Conservation (phyloP, 2,797 vertebrate genomes). For the Triplophysa bombifrons region DNA sequence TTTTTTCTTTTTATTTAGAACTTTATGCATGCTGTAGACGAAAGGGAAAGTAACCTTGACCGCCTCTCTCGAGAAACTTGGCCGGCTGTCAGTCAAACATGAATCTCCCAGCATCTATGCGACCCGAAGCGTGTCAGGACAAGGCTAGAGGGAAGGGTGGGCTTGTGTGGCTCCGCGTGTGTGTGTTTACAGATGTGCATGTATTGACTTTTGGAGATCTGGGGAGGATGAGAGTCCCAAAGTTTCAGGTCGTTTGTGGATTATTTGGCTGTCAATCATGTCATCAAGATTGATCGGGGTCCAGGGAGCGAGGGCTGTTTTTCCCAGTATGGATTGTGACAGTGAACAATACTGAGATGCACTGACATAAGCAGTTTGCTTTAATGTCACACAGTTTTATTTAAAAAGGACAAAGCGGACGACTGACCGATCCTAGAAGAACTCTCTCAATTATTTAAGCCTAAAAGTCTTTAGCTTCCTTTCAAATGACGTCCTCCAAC, state of each 20-base stretch:
- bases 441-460: constrained; percentile 23
- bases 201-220: constrained; percentile 26
- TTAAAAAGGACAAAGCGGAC: constrained; percentile 37
- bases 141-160: constrained; percentile 36
- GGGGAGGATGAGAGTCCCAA: constrained; percentile 36
- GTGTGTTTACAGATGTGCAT: constrained; percentile 35
- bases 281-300: constrained; percentile 48
- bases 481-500: constrained; percentile 1
- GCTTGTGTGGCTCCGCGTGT: constrained; percentile 19
- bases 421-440: constrained; percentile 1
- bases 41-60: constrained; percentile 57
- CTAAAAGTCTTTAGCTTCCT: constrained; percentile 8
- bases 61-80: constrained; percentile 41
- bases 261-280: constrained; percentile 42
- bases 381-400: constrained; percentile 20
- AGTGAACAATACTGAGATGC: constrained; percentile 42
- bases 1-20: constrained; percentile 6
- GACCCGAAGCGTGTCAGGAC: constrained; percentile 47
- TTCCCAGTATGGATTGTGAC: constrained; percentile 38
- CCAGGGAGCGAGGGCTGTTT: constrained; percentile 22
- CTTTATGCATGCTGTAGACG: constrained; percentile 21
- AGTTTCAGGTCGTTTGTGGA: constrained; percentile 32
- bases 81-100: constrained; percentile 55
- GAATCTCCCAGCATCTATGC: constrained; percentile 45
- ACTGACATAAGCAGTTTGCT: constrained; percentile 13